phyloP scores from a whole-genome alignment of 1,140 invertebrate species.

The Pteromalus puparum region DNA sequence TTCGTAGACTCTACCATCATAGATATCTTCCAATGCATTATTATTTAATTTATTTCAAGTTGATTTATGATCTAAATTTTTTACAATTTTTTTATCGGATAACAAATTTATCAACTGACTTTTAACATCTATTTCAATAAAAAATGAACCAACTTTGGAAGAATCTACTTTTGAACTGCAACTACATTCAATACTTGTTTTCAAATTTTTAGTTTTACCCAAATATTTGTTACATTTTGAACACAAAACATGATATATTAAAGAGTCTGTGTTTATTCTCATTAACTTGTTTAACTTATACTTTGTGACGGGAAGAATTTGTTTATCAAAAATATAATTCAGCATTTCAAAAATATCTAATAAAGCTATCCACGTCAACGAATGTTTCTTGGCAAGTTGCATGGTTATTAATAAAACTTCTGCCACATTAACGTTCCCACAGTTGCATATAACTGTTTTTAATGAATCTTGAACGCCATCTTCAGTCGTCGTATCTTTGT shows the following conservation, averaged over 20 bases:
- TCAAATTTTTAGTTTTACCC: background rate
- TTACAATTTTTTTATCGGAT: background rate
- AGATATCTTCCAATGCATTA: slow-evolving; percentile 41
- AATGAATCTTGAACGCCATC: background rate
- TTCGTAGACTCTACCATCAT: slow-evolving; percentile 43
- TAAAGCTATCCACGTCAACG: background rate
- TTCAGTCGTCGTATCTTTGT: no score
- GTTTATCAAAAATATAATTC: background rate
- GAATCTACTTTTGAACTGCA: background rate
- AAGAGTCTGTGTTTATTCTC: background rate
- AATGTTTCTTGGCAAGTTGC: background rate
- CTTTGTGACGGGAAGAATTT: background rate
- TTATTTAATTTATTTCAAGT: slow-evolving; percentile 17
- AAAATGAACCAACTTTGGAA: background rate
- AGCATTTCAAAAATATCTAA: slow-evolving; percentile 6
- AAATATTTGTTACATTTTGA: background rate
- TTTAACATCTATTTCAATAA: slow-evolving; percentile 31
- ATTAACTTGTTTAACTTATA: background rate
- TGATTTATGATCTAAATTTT: slow-evolving; percentile 17
- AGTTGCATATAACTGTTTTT: background rate
- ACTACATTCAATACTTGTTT: background rate
- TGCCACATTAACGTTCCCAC: background rate
- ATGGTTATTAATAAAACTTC: background rate
- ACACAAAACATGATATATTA: background rate
- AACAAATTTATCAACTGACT: slow-evolving; percentile 36